Percentiles rank a stretch among this genome's conserved stretches.
Evolutionary conservation across 2,113 vertebrate genomes (phyloP).

Genomic region (Leptodactylus fuscus): DNA sequence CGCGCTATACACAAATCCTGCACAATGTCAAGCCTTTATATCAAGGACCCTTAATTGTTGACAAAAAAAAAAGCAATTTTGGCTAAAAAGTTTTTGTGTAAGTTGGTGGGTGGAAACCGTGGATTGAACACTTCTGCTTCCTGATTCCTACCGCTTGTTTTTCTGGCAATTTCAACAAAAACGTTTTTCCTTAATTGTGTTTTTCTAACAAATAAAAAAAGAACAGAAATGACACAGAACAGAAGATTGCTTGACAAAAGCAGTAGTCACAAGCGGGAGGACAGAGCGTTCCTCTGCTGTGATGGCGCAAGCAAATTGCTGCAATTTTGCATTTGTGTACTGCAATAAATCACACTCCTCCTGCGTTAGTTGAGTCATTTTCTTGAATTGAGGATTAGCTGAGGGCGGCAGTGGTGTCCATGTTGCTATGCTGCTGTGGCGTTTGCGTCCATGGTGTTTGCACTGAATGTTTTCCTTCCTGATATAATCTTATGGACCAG

Average conservation of each 20-base stretch:
- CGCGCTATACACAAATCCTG: not conserved
- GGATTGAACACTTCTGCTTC: not conserved
- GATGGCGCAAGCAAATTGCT: not conserved
- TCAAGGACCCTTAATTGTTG: not conserved
- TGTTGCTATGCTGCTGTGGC: too few species aligned
- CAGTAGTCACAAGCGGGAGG: not conserved
- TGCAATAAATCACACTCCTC: not conserved
- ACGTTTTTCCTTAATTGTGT: not conserved
- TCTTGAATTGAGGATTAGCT: not conserved
- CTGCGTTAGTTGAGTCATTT: not conserved
- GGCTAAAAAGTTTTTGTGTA: not conserved
- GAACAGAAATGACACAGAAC: not conserved
- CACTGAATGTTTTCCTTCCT: too few species aligned
- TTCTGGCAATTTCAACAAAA: not conserved
- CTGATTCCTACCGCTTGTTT: not conserved
- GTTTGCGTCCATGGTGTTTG: too few species aligned
- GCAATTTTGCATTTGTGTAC: constrained; percentile 19
- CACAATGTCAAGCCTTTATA: not conserved
- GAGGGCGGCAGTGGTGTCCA: not conserved
- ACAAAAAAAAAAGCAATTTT: not conserved
- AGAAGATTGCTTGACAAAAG: not conserved
- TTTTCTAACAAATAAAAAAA: not conserved
- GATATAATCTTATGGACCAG: too few species aligned
- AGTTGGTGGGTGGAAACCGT: not conserved
- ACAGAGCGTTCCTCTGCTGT: not conserved